Evolutionary conservation across 2,888 invertebrate genomes (phyloP), one percentile per base, ranked within the genome.

Genomic region (Lasius fuliginosus): DNA sequence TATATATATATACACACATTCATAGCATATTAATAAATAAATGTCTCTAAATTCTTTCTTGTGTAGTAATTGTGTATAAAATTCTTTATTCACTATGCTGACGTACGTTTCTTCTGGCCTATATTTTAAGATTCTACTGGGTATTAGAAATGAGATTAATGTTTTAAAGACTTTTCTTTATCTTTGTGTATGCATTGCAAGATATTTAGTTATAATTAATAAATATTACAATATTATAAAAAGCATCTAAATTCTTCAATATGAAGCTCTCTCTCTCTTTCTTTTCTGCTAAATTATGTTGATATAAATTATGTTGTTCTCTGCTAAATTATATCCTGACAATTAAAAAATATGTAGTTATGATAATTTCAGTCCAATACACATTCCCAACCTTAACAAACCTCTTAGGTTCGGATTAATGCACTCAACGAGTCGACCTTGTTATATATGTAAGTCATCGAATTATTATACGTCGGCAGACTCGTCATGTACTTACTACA

Each of bases 361-460:
- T 83, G 88, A 86, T 86, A 88, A 91, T 90, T 90, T 90, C 90
- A 91, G 93, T 93, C 93, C 94, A 93, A 94, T 93, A 93, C 92
- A 92, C 93, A 93, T 94, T 90, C 90, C 91, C 91, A 90, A 90
- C 91, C 90, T 91, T 91, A 91, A 87, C 84, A 90, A 90, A 92
- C 89, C 88, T 87, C 73, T 86, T 83, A 84, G 90, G 87, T 89
- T 91, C 82, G 88, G 87, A 87, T 92, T 86, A 74, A 88, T 88
- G 85, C 88, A 90, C 84, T 77, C 85, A 86, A 89, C 88, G 89
- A 91, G 91, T 69, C 86, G 84, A 87, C 82, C 74, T 69, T 90
- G 67, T 85, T 90, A 85, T 83, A 84, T 79, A 69, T 89, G 87
- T 92, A 92, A 90, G 87, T 93, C 92, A 89, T 90, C 88, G 86